Percentiles rank a stretch among this genome's conserved stretches.
These are phyloP conservation scores for Amphilophus citrinellus DNA, from an alignment of 2,113 vertebrate species.

Conservation along the genomic window DNA sequence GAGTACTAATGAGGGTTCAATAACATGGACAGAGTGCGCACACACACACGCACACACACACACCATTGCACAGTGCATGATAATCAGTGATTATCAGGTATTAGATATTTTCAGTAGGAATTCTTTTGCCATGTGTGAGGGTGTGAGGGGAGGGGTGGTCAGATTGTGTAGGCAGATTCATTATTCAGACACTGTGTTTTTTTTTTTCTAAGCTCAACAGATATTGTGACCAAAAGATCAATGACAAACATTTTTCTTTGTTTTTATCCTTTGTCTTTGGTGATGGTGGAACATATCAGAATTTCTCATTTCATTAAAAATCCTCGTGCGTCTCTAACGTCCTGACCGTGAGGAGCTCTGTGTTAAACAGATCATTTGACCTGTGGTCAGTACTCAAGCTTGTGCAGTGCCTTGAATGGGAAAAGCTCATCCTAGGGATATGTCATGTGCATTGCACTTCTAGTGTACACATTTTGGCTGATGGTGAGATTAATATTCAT, in stretches of 20 bases:
- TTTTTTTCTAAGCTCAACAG: not conserved
- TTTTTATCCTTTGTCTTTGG: fast-evolving
- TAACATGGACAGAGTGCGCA: constrained; percentile 11
- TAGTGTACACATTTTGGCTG: not conserved
- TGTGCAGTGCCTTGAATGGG: not conserved
- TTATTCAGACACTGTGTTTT: not conserved
- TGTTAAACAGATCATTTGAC: not conserved
- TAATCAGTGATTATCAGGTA: constrained; percentile 2
- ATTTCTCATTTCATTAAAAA: too few relatives aligned
- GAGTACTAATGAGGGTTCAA: constrained; percentile 26
- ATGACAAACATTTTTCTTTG: not conserved
- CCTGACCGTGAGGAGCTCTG: not conserved
- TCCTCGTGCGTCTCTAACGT: not conserved
- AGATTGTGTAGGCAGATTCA: not conserved
- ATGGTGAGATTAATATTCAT: not conserved
- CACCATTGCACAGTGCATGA: not conserved
- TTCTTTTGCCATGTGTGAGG: not conserved
- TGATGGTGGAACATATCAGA: too few relatives aligned
- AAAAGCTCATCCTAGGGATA: not conserved
- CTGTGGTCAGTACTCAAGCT: not conserved
- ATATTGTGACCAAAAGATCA: not conserved
- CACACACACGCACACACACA: not conserved
- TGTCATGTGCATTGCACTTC: not conserved
- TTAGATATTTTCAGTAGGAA: not conserved
- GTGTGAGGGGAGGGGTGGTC: not conserved